These are phyloP conservation scores for Brachyistius frenatus DNA, from an alignment of 2,113 vertebrate genomes.

Conservation along the genomic window DNA sequence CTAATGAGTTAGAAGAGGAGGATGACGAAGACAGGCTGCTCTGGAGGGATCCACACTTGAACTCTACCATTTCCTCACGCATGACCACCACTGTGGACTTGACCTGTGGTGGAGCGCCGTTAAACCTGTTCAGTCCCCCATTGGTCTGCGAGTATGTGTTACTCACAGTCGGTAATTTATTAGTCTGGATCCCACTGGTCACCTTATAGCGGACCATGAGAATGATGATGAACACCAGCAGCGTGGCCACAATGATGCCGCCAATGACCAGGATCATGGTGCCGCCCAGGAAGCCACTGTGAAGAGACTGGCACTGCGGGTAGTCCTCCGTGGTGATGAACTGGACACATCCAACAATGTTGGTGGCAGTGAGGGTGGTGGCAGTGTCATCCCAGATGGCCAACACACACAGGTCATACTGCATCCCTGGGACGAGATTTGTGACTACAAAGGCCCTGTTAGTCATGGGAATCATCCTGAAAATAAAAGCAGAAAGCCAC, in stretches of 20 bases:
- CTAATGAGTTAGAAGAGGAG: conserved; percentile 88
- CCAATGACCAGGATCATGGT: conserved; percentile 98
- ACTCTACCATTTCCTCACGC: conserved; percentile 91
- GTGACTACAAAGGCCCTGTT: conserved; percentile 95
- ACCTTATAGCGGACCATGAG: conserved; percentile 97
- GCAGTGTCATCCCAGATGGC: conserved; percentile 97
- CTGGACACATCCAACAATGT: conserved; percentile 94
- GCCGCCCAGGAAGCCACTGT: conserved; percentile 94
- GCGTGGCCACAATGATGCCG: conserved; percentile 94
- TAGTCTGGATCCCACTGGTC: conserved; percentile 87
- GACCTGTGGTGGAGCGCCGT: conserved; percentile 81
- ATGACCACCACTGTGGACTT: conserved; percentile 89
- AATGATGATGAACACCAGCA: conserved; percentile 95
- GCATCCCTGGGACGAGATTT: conserved; percentile 94
- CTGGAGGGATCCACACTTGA: conserved; percentile 89
- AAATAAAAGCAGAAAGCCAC: conserved; percentile 47
- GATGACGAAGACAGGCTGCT: conserved; percentile 93
- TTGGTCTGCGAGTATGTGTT: conserved; percentile 95
- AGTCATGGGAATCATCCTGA: conserved; percentile 93
- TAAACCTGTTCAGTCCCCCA: conserved; percentile 86
- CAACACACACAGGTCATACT: conserved; percentile 96
- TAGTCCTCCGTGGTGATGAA: conserved; percentile 95
- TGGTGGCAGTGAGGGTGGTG: conserved; percentile 96
- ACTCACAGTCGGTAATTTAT: conserved; percentile 89
- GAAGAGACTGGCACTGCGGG: conserved; percentile 93